A percentile compares a stretch with the other conserved stretches of the same genome.
phyloP scores from a whole-genome alignment of 2,888 invertebrate species.

The Stratiomys singularior region DNA sequence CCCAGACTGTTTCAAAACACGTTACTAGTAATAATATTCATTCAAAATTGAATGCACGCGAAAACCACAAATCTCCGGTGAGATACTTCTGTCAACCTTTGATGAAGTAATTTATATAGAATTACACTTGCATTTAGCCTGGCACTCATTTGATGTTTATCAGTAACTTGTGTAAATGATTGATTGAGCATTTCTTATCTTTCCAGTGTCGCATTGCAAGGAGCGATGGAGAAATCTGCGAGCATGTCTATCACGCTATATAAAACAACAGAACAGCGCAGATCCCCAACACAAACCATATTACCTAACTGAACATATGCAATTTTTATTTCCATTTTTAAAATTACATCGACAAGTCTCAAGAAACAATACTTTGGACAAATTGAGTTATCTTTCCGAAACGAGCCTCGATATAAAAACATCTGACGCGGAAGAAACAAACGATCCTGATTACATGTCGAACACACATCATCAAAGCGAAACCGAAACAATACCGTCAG shows the following conservation, averaged over 20 bases:
- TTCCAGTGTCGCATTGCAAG: conserved; percentile 64
- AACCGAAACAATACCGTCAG: conserved; percentile 54
- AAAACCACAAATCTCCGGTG: no score
- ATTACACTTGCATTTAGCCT: no score
- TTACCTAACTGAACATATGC: conserved; percentile 65
- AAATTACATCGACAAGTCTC: conserved; percentile 62
- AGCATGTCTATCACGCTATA: conserved; percentile 64
- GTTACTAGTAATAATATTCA: no score
- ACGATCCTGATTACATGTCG: conserved; percentile 62
- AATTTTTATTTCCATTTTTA: conserved; percentile 64
- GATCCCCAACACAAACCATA: conserved; percentile 65
- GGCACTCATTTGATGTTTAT: background rate
- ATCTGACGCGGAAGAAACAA: conserved; percentile 62
- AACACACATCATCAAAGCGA: conserved; percentile 50
- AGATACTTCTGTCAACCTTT: no score
- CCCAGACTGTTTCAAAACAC: no score
- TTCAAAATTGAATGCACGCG: no score
- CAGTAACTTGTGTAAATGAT: background rate
- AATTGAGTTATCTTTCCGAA: conserved; percentile 19
- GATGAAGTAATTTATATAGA: no score
- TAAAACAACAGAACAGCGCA: conserved; percentile 63
- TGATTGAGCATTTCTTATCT: no score
- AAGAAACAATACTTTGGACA: background rate
- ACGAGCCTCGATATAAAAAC: conserved; percentile 59
- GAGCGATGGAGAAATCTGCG: conserved; percentile 66